A percentile compares a stretch with the other conserved stretches of the same genome.
These are phyloP conservation scores for Spea bombifrons DNA, from an alignment of 2,113 vertebrate genomes.

Conservation along the genomic window DNA sequence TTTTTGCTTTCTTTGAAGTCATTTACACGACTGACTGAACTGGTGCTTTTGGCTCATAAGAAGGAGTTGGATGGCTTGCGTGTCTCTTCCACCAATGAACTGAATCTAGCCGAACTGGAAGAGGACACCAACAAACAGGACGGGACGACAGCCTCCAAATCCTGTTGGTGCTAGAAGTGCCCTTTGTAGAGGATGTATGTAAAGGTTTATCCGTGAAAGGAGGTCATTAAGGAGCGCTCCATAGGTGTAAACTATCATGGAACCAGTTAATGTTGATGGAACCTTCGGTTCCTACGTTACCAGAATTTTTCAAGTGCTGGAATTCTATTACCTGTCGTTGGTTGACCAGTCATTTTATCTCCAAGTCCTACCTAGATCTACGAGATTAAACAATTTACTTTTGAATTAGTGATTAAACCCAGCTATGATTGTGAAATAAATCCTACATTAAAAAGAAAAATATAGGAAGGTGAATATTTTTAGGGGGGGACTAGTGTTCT, in stretches of 20 bases:
- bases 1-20: conserved; percentile 64
- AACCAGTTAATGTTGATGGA: background rate
- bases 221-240: background rate
- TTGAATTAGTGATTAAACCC: too few relatives aligned
- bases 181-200: background rate
- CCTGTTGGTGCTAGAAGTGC: conserved; percentile 87
- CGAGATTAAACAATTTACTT: too few relatives aligned
- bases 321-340: background rate
- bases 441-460: too few relatives aligned
- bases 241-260: background rate
- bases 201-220: conserved; percentile 19
- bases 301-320: background rate
- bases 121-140: conserved; percentile 78
- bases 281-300: background rate
- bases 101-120: conserved; percentile 79
- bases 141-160: conserved; percentile 64
- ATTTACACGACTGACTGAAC: conserved; percentile 89
- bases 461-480: too few relatives aligned
- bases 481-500: too few relatives aligned
- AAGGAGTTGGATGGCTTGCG: conserved; percentile 88
- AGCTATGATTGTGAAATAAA: too few relatives aligned
- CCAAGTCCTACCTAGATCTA: too few relatives aligned
- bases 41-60: conserved; percentile 89
- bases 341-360: too few relatives aligned
- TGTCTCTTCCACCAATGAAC: conserved; percentile 62